Evolutionary conservation across 2,888 invertebrate genomes (phyloP), one percentile per base, ranked within the genome.

Genomic region (Hypsopygia costalis): DNA sequence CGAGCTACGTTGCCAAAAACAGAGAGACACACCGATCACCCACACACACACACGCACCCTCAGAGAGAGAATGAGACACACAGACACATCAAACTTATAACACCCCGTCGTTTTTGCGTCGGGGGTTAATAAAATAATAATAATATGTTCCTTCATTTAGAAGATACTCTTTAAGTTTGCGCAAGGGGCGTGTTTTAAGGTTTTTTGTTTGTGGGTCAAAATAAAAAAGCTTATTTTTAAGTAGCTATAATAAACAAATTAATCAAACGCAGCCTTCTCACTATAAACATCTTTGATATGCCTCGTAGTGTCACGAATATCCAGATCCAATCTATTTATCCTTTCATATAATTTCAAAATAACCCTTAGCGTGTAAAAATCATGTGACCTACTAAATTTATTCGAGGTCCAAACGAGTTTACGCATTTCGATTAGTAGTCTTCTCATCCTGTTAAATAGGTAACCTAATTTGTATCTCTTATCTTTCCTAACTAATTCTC

Each of bases 381-480:
- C 10, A 6, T 10, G 9, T 32, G 51, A 32, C 0, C 5, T 0
- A 0, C 28, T 16, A 0, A 4, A n/a, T 0, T 27, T 8, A 8
- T 6, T 7, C 0, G 46, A 39, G 0, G 11, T 0, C 0, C 32
- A 46, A 0, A 55, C 40, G 8, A 67, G 21, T 36, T 72, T 70
- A 16, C 50, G 25, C 16, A 58, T 58, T 21, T 74, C 69, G 1
- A 58, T 60, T 9, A 53, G 49, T 5, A 74, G 9, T 1, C 66
- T 51, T 4, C 69, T 55, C 34, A 76, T n/a, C 29, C 69, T 57
- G 27, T 66, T 69, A 29, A 72, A 74, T 0, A 75, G 46, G 31
- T 72, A 78, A 0, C 77, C 77, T 0, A 77, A 10, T 35, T 47
- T 55, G 34, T 69, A 78, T 16, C 69, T 51, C 20, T 62, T 68